Conservation (phyloP, 2,113 vertebrate genomes). For the Chauna torquata region DNA sequence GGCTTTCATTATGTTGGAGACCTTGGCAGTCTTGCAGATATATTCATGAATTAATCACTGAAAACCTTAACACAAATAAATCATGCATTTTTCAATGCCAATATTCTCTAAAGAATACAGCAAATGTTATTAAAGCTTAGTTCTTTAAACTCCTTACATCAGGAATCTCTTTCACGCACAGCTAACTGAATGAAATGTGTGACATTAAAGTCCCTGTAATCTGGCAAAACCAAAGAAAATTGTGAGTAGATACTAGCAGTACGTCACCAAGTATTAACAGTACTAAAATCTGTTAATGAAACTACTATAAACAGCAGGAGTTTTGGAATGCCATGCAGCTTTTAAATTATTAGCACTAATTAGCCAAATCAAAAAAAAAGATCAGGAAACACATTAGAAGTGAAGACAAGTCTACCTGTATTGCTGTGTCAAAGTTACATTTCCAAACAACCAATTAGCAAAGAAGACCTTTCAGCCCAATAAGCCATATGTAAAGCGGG, state of each 20-base stretch:
- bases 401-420: slow-evolving; percentile 67
- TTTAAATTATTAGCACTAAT: slow-evolving; percentile 82
- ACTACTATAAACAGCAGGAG: slow-evolving; percentile 68
- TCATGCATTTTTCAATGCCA: slow-evolving; percentile 57
- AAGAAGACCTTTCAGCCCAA: slow-evolving; percentile 66
- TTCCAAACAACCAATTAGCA: slow-evolving; percentile 82
- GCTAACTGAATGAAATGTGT: slow-evolving; percentile 16
- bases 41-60: slow-evolving; percentile 81
- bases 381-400: slow-evolving; percentile 65
- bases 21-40: slow-evolving; percentile 64
- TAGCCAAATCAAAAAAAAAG: slow-evolving; percentile 76
- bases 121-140: slow-evolving; percentile 54
- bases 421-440: slow-evolving; percentile 68
- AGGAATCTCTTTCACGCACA: slow-evolving; percentile 30
- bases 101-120: slow-evolving; percentile 41
- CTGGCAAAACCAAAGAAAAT: slow-evolving; percentile 34
- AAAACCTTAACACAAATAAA: slow-evolving; percentile 69
- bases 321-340: slow-evolving; percentile 63
- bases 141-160: slow-evolving; percentile 9
- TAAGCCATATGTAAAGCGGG: slow-evolving; percentile 56
- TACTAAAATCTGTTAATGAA: slow-evolving; percentile 72
- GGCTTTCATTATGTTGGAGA: slow-evolving; percentile 72
- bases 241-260: not conserved
- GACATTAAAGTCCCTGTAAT: not conserved
- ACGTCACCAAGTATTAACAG: slow-evolving; percentile 60